Conservation (phyloP, 1,140 invertebrate genomes). For the Delia radicum region DNA sequence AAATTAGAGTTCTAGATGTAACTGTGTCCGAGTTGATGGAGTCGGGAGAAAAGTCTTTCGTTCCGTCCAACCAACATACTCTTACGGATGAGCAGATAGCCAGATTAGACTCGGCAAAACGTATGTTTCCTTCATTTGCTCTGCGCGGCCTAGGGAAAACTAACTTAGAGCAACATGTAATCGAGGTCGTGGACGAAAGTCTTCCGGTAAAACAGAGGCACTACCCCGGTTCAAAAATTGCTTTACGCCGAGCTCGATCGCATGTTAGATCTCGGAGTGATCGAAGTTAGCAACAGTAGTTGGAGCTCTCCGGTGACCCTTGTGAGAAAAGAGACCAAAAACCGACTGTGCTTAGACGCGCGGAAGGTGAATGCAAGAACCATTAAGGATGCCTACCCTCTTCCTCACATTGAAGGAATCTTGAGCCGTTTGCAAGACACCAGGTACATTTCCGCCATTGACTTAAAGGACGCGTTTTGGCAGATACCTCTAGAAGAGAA, state of each 20-base stretch:
- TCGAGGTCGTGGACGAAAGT: background rate
- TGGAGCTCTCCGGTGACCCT: background rate
- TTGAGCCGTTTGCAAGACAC: background rate
- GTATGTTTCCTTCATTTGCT: background rate
- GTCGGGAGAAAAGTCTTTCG: no score
- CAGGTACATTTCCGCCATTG: conserved; percentile 19
- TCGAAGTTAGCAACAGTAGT: conserved; percentile 25
- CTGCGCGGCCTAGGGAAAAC: background rate
- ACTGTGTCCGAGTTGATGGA: background rate
- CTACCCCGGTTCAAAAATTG: background rate
- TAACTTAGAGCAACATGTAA: background rate
- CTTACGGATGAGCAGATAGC: background rate
- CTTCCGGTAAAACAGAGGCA: conserved; percentile 1
- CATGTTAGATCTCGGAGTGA: conserved; percentile 34
- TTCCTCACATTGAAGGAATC: conserved; percentile 22
- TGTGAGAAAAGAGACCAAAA: background rate
- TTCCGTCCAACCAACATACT: background rate
- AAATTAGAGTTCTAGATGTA: background rate
- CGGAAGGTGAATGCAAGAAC: conserved; percentile 50
- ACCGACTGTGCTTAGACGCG: conserved; percentile 57
- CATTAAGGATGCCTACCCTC: conserved; percentile 22
- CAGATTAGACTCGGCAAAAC: background rate
- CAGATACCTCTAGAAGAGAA: conserved; percentile 42
- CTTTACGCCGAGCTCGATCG: background rate
- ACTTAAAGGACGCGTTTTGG: conserved; percentile 45